phyloP scores from a whole-genome alignment of 2,797 vertebrate genomes.

The Danionella dracula region DNA sequence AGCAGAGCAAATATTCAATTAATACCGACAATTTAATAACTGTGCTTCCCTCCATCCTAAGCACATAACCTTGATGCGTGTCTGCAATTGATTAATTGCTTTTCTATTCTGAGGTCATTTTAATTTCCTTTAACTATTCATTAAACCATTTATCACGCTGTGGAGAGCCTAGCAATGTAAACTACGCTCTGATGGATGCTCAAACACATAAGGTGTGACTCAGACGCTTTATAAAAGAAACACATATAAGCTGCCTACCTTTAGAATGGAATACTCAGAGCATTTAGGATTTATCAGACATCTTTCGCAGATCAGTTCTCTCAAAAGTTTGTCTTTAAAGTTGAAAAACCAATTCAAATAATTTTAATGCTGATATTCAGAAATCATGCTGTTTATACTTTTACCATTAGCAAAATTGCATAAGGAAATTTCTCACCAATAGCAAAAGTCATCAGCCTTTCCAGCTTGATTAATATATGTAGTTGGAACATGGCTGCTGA shows the following conservation, averaged over 20 bases:
- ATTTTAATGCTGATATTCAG: too few relatives aligned
- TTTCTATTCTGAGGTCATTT: constrained; percentile 69
- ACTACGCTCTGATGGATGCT: constrained; percentile 20
- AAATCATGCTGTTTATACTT: too few relatives aligned
- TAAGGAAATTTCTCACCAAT: too few relatives aligned
- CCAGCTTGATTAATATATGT: too few relatives aligned
- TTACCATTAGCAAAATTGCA: too few relatives aligned
- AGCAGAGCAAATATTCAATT: constrained; percentile 71
- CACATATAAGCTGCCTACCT: neutral
- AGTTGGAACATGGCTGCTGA: too few relatives aligned
- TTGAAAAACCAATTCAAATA: too few relatives aligned
- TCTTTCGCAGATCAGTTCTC: too few relatives aligned
- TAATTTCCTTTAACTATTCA: constrained; percentile 68
- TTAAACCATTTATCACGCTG: constrained; percentile 48
- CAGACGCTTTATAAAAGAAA: neutral
- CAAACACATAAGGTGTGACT: neutral
- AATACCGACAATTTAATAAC: constrained; percentile 67
- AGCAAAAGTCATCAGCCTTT: too few relatives aligned
- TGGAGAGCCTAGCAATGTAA: constrained; percentile 19
- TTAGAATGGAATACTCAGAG: neutral
- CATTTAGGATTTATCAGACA: neutral
- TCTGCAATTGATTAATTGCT: constrained; percentile 63
- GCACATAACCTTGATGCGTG: constrained; percentile 51
- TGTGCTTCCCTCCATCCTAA: constrained; percentile 56
- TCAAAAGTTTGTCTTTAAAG: too few relatives aligned